Percentiles rank a stretch among this genome's conserved stretches.
Evolutionary conservation across 2,113 vertebrate genomes (phyloP).

Genomic region (Catharus bicknelli): DNA sequence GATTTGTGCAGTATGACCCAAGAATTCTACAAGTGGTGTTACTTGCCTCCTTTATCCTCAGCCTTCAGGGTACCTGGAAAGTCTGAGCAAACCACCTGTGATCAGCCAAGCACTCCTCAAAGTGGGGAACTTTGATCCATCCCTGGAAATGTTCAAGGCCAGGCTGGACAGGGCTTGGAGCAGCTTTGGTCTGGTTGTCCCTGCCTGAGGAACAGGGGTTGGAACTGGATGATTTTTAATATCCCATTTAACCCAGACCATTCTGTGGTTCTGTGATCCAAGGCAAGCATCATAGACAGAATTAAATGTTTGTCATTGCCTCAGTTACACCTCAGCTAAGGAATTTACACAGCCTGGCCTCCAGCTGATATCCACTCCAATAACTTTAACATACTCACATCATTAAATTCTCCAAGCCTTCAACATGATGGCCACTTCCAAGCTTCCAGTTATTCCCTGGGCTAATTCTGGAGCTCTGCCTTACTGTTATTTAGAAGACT

Average conservation of each 20-base stretch:
- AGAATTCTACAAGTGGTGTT: background rate
- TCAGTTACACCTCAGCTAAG: background rate
- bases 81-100: background rate
- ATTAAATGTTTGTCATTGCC: background rate
- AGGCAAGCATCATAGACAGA: accelerated
- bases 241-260: background rate
- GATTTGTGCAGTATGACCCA: background rate
- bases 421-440: background rate
- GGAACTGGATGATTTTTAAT: background rate
- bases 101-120: background rate
- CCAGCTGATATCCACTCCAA: background rate
- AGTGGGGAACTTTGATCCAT: background rate
- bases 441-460: background rate
- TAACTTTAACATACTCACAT: accelerated
- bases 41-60: background rate
- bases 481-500: background rate
- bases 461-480: background rate
- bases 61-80: background rate
- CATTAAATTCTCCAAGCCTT: background rate
- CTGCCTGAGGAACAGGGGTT: background rate
- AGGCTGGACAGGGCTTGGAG: background rate
- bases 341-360: background rate
- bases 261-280: background rate
- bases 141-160: background rate
- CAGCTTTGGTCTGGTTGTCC: background rate